A percentile compares a stretch with the other conserved stretches of the same genome.
phyloP scores from a whole-genome alignment of 2,113 vertebrate genomes.

The Chionis minor region DNA sequence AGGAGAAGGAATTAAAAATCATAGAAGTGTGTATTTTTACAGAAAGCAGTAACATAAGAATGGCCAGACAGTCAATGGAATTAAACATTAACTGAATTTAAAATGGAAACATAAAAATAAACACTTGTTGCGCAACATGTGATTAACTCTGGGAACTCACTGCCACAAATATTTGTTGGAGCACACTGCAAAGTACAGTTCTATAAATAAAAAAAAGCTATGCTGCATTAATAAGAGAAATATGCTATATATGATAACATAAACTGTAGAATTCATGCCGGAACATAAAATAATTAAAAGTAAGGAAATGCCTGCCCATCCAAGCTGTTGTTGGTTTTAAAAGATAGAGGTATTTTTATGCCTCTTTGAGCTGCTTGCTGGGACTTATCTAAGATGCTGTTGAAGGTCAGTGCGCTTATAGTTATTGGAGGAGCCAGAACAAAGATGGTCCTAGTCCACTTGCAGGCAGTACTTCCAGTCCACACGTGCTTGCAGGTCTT shows the following conservation, averaged over 20 bases:
- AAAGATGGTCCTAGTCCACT: neutral
- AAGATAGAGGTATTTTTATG: neutral
- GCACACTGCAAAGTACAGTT: neutral
- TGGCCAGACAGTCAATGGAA: neutral
- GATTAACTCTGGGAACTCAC: neutral
- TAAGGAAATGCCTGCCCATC: neutral
- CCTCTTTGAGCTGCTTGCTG: accelerated
- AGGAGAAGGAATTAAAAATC: neutral
- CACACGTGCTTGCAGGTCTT: no score
- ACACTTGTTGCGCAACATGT: neutral
- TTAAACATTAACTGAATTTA: neutral
- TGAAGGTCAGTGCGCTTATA: neutral
- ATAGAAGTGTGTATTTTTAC: neutral
- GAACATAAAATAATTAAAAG: neutral
- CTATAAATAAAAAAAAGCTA: neutral
- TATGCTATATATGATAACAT: neutral
- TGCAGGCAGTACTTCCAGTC: neutral
- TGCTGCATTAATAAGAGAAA: neutral
- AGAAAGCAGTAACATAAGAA: neutral
- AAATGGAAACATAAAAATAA: constrained; percentile 3
- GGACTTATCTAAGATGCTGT: neutral
- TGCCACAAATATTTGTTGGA: constrained; percentile 16
- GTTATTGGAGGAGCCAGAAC: neutral
- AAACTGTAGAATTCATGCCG: neutral
- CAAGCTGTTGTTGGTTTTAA: neutral